These are phyloP conservation scores for Paedocypris sp. DNA, from an alignment of 2,113 vertebrate species.

Conservation along the genomic window DNA sequence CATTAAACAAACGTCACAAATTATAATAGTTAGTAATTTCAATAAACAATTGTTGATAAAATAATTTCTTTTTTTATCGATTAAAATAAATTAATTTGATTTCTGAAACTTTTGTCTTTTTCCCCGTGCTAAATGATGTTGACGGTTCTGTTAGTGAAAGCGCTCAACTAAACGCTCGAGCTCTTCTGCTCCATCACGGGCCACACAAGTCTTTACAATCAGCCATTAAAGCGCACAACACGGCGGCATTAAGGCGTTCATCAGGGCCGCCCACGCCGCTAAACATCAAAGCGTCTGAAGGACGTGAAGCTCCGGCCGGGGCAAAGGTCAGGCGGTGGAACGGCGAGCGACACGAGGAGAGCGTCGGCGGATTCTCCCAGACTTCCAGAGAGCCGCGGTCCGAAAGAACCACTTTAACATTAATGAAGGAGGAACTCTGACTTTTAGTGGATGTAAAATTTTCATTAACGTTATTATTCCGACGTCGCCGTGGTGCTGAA, in stretches of 20 bases:
- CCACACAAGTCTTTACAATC: background rate
- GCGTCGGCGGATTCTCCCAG: constrained; percentile 16
- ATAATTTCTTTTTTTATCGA: no score
- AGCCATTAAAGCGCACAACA: background rate
- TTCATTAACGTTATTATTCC: constrained; percentile 60
- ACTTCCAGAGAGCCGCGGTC: constrained; percentile 27
- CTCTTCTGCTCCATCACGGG: background rate
- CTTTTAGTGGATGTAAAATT: constrained; percentile 58
- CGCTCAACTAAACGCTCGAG: background rate
- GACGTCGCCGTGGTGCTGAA: constrained; percentile 54
- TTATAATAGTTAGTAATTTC: no score
- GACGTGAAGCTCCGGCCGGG: constrained; percentile 12
- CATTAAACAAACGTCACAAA: no score
- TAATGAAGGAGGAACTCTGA: constrained; percentile 54
- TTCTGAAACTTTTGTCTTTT: no score
- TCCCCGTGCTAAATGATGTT: background rate
- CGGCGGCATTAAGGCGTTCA: constrained; percentile 33
- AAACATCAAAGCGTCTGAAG: constrained; percentile 8
- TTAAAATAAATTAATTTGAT: background rate
- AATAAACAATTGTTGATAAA: no score
- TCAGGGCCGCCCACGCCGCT: no score
- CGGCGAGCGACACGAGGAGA: constrained; percentile 22
- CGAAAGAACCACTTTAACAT: constrained; percentile 46
- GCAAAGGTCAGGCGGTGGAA: constrained; percentile 30
- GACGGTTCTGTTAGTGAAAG: background rate